These are phyloP conservation scores for Chaetops frenatus DNA, from an alignment of 2,113 vertebrate species.

Conservation along the genomic window DNA sequence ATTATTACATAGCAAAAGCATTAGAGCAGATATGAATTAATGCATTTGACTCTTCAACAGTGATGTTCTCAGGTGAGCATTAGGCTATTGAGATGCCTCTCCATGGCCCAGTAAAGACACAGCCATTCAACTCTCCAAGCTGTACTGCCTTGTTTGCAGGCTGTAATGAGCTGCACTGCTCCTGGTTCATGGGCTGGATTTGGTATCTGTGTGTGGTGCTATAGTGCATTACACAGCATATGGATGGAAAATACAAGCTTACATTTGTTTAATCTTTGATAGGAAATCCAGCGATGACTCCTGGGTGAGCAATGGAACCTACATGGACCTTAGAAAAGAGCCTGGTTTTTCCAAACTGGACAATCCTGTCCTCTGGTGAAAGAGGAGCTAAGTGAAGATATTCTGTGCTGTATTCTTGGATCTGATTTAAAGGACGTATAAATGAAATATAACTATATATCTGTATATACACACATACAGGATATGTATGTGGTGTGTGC, in stretches of 20 bases:
- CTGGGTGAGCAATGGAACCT: constrained; percentile 92
- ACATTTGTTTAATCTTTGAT: constrained; percentile 30
- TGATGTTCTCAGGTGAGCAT: neutral
- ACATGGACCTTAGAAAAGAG: constrained; percentile 89
- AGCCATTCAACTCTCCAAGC: neutral
- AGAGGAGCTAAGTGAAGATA: constrained; percentile 14
- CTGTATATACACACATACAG: neutral
- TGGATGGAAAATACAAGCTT: neutral
- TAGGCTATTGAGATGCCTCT: neutral
- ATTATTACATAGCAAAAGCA: neutral
- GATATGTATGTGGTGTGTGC: neutral
- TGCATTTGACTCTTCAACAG: neutral
- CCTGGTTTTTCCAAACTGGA: constrained; percentile 85
- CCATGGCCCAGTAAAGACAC: neutral
- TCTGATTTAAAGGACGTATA: constrained; percentile 21
- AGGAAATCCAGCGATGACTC: constrained; percentile 87
- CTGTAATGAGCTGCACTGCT: neutral
- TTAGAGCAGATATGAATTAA: neutral
- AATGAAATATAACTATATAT: neutral
- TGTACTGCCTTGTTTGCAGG: neutral
- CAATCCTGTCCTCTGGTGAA: constrained; percentile 88
- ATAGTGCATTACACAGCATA: neutral
- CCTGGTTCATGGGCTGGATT: neutral
- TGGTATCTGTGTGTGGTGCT: neutral
- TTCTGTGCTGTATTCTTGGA: neutral